Base-by-base conservation (phyloP, 2,113 vertebrate genomes). In the Lepus americanus region DNA sequence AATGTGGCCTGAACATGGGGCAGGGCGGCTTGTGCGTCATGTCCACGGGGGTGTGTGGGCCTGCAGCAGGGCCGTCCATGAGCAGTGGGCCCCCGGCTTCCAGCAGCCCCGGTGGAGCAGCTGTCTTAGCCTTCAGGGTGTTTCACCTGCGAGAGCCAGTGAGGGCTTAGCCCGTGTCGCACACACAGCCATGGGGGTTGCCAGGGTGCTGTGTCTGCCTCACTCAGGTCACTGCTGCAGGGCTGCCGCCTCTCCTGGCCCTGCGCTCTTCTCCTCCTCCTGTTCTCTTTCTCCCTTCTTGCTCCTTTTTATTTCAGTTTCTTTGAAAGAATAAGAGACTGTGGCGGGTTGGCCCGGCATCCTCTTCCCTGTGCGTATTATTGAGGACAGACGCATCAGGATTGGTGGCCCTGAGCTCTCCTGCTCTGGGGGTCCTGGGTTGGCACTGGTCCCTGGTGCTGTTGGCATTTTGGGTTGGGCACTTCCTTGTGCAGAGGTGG, bases 21-120 rank as follows among this genome's bases (percentile, higher is more conserved):
- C 20, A n/a, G 36, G 53, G 14, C 23, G 44, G 44, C 44, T 17
- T 13, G 70, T 44, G 17, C 0, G 0, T 2, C 1, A 6, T 19
- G 59, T 67, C 36, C 36, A 0, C 1, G 3, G 67, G 51, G 36
- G 53, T 7, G 44, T 9, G 44, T 44, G 44, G 44, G 44, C 44
- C 44, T 64, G 2, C 66, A 27, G 44, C 5, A 3, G 25, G 77
- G 10, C n/a, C 51, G 59, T 61, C 49, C 0, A 2, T 39, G 8
- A 25, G 55, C 51, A 13, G 9, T 7, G 39, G 70, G 22, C 9
- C 0, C 9, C 29, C 61, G 25, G 11, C 16, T 25, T 44, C 53
- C 25, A 3, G 19, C 23, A 23, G 69, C 1, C 13, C 4, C 12
- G 6, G 8, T 7, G 23, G 81, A 36, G 39, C 14, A 2, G 31